A percentile compares a stretch with the other conserved stretches of the same genome.
Conservation (phyloP, 2,888 invertebrate species). For the Tetanocera ferruginea region DNA sequence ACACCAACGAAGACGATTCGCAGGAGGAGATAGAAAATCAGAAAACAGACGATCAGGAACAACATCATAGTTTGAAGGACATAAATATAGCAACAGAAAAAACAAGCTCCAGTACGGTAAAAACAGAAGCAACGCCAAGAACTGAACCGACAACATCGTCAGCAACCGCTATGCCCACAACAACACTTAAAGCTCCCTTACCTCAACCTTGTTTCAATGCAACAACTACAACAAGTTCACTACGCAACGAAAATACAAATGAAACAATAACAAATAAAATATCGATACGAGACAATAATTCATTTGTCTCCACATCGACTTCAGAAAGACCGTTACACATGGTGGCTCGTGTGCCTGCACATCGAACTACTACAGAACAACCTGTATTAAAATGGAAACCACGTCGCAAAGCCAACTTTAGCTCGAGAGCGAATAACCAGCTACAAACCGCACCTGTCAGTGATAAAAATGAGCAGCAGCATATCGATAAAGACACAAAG, state of each 20-base stretch:
- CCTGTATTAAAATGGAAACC: slow-evolving; percentile 66
- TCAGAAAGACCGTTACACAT: slow-evolving; percentile 53
- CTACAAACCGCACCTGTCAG: background rate
- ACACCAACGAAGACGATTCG: background rate
- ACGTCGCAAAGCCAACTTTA: slow-evolving; percentile 54
- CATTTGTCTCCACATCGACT: slow-evolving; percentile 57
- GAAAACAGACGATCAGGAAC: slow-evolving; percentile 33
- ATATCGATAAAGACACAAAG: background rate
- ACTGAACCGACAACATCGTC: background rate
- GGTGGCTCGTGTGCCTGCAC: slow-evolving; percentile 54
- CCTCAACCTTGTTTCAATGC: background rate
- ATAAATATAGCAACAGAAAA: slow-evolving; percentile 36
- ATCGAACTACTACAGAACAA: slow-evolving; percentile 56
- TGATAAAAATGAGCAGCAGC: background rate
- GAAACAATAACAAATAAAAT: background rate
- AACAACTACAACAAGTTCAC: slow-evolving; percentile 27
- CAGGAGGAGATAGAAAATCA: slow-evolving; percentile 39
- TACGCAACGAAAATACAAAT: background rate
- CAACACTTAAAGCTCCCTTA: background rate
- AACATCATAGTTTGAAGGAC: slow-evolving; percentile 41
- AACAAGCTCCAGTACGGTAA: slow-evolving; percentile 21
- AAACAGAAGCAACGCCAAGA: slow-evolving; percentile 28
- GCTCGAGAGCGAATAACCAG: slow-evolving; percentile 12
- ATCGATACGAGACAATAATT: slow-evolving; percentile 13
- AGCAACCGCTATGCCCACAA: slow-evolving; percentile 27